phyloP scores from a whole-genome alignment of 2,888 invertebrate species.

The Tridacna crocea region DNA sequence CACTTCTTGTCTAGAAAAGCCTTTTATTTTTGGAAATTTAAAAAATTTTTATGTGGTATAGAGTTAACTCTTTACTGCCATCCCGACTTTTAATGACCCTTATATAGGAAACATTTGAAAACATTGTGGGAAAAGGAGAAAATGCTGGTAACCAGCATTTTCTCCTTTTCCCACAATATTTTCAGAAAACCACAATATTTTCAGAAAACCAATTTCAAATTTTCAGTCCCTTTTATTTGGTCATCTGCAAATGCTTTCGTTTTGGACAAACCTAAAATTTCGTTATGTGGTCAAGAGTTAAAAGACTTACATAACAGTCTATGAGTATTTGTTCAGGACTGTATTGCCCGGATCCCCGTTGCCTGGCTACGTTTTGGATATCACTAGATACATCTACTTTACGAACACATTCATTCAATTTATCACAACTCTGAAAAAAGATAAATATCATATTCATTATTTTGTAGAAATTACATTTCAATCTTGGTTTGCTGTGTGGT shows the following conservation, averaged over 20 bases:
- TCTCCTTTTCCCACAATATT: neutral
- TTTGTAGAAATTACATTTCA: too few species aligned
- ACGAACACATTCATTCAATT: constrained; percentile 88
- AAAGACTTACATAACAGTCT: constrained; percentile 90
- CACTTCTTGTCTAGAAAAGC: too few species aligned
- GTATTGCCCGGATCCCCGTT: constrained; percentile 87
- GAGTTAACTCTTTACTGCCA: too few species aligned
- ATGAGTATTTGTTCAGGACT: constrained; percentile 92
- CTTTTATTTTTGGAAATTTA: too few species aligned
- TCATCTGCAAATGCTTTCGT: neutral
- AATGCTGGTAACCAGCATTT: neutral
- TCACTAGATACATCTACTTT: constrained; percentile 87
- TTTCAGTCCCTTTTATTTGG: neutral
- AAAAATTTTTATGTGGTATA: too few species aligned
- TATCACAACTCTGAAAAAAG: constrained; percentile 88
- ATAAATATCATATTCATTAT: constrained; percentile 2
- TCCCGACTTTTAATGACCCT: too few species aligned
- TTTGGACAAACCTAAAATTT: too few species aligned
- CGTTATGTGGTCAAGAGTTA: too few species aligned
- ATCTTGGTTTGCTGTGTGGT: too few species aligned
- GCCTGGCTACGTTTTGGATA: constrained; percentile 88
- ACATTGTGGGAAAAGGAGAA: neutral
- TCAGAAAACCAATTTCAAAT: too few species aligned
- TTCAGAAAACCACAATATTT: too few species aligned
- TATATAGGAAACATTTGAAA: neutral